Conservation (phyloP, 2,797 vertebrate genomes). For the Todus mexicanus region DNA sequence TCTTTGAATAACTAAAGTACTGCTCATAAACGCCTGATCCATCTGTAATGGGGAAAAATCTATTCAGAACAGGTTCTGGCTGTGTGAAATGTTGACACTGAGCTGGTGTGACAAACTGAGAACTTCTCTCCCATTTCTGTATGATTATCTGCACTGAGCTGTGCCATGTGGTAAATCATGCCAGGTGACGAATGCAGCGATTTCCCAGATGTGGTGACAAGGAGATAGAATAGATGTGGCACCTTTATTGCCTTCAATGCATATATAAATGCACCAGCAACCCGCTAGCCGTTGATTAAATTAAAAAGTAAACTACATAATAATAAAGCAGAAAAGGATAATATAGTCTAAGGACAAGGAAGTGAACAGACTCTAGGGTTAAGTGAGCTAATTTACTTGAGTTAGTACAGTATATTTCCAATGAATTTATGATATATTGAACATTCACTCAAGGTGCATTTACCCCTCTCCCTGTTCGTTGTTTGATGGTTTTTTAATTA, state of each 20-base stretch:
- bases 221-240: background rate
- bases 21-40: background rate
- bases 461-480: background rate
- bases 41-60: background rate
- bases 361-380: background rate
- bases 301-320: background rate
- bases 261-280: background rate
- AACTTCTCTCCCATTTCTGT: background rate
- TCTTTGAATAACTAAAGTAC: background rate
- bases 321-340: background rate
- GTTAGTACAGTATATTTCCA: background rate
- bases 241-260: background rate
- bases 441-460: background rate
- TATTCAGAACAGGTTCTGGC: background rate
- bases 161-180: background rate
- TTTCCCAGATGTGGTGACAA: background rate
- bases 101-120: constrained; percentile 14
- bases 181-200: background rate
- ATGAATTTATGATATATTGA: background rate
- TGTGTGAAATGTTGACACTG: background rate
- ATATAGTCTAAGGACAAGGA: background rate
- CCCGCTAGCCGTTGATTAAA: background rate
- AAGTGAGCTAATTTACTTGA: background rate
- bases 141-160: background rate
- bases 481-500: background rate